Base-by-base conservation (phyloP, 2,113 vertebrate species). In the Xiphophorus couchianus region DNA sequence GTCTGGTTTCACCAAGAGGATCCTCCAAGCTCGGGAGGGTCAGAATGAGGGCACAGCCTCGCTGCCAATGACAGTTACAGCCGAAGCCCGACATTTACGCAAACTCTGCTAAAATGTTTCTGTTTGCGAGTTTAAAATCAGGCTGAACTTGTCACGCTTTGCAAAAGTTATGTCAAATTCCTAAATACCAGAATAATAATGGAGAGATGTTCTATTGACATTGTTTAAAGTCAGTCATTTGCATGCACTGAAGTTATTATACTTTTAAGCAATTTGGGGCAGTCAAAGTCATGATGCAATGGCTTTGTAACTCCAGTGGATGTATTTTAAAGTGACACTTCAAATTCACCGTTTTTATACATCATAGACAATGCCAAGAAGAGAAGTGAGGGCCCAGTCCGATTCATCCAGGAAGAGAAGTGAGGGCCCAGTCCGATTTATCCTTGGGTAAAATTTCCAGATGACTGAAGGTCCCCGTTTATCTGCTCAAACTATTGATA, bases 1-100 rank as follows among this genome's bases (percentile, higher is more conserved):
- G 39, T 76, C 31, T n/a, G 68, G 73, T 72, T 73, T 44, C 44
- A 25, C 63, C 30, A 44, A 28, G 62, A 48, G 6, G 44, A 48
- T 63, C 51, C 61, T 74, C 37, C 29, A 9, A 4, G 77, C 78
- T 76, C 71, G 4, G 54, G 42, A 66, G 64, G 82, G 86, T 81
- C 81, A 78, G 31, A 66, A 30, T n/a, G 19, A 64, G 65, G 9
- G 30, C 44, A 60, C 13, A 0, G 22, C 63, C 66, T 15, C 4
- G 33, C 42, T 17, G 22, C 11, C 17, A 17, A n/a, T n/a, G 22
- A n/a, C 25, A 6, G 44, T 6, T 48, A 48, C 44, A 58, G 19
- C 51, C 3, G 25, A 58, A 58, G 25, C 8, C 7, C 9, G 51
- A 58, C 10, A n/a, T n/a, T 48, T 19, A 48, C 44, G 15, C 6